Evolutionary conservation across 1,140 invertebrate genomes (phyloP).

Genomic region (Ectropis grisescens): DNA sequence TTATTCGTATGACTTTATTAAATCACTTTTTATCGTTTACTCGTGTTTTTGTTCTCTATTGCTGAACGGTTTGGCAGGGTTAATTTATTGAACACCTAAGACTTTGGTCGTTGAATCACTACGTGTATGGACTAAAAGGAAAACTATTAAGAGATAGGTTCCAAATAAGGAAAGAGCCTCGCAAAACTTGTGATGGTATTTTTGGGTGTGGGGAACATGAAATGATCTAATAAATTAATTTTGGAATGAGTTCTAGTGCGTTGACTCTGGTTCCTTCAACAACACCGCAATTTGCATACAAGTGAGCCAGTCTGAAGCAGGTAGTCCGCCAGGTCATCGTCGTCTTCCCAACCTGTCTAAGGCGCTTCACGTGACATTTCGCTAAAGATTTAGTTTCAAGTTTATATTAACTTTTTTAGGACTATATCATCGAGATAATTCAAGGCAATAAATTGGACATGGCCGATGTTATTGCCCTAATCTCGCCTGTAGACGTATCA

Average conservation of each 20-base stretch:
- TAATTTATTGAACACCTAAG: too few species aligned
- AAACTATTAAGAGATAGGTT: too few species aligned
- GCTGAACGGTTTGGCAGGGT: too few species aligned
- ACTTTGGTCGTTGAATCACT: too few species aligned
- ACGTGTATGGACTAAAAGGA: too few species aligned
- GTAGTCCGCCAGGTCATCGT: constrained; percentile 55
- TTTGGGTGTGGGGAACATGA: constrained; percentile 7
- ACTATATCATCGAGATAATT: constrained; percentile 7
- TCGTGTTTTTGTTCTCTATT: too few species aligned
- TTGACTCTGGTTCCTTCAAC: constrained; percentile 43
- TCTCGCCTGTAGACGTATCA: constrained; percentile 1
- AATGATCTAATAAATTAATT: constrained; percentile 35
- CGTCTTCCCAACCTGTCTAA: constrained; percentile 43
- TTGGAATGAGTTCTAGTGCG: constrained; percentile 32
- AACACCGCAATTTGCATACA: constrained; percentile 62
- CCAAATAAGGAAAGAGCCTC: too few species aligned
- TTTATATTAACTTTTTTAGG: constrained; percentile 18
- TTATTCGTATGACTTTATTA: too few species aligned
- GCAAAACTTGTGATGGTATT: too few species aligned
- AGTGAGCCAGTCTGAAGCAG: constrained; percentile 31
- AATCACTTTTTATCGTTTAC: too few species aligned
- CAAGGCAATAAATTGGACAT: constrained; percentile 6
- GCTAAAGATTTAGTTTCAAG: constrained; percentile 33
- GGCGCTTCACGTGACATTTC: constrained; percentile 45
- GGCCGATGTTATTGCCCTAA: constrained; percentile 10